Evolutionary conservation across 2,888 invertebrate genomes (phyloP), one percentile per base, ranked within the genome.

Genomic region (Andrena camellia): DNA sequence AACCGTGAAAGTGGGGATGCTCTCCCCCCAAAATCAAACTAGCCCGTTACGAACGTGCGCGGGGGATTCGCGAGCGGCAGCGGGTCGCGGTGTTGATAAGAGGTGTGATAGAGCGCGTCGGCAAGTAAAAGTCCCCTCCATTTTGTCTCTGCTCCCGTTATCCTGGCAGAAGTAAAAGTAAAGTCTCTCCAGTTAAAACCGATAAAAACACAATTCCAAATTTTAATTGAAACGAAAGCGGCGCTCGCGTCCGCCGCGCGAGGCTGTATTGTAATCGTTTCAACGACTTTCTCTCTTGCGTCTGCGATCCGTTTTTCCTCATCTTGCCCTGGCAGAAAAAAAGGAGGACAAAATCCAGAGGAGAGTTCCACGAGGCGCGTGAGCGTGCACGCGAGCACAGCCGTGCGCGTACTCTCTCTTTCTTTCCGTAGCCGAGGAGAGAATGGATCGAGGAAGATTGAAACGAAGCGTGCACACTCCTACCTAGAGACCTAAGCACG

Each of bases 251-350:
- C 13, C 74, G 35, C 23, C 62, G n/a, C 20, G 52, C 29, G 29
- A n/a, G 31, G 50, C 31, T 67, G 26, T 66, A 74, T 50, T 62
- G 17, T 59, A 64, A 78, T 83, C 75, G 60, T 83, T 71, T 79
- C 63, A 69, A 70, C 68, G 57, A 77, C 85, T 84, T 83, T 82
- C 83, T 84, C 80, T 78, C 76, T 87, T 83, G 50, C 80, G 86
- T 83, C 63, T 48, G 7, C 52, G 48, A 31, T 67, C 35, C 7
- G 10, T 35, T 33, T 26, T 64, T 75, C 69, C 5, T 79, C 68
- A 60, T 64, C 31, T 42, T 29, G 23, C 23, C 29, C 10, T 10
- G 10, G 57, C 20, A 2, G 66, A 52, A 8, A 59, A 67, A 64
- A 69, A 72, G 59, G 5, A 57, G 64, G 64, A 70, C 33, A 54